Evolutionary conservation across 2,888 invertebrate genomes (phyloP), one percentile per base, ranked within the genome.

Genomic region (Blomia tropicalis): DNA sequence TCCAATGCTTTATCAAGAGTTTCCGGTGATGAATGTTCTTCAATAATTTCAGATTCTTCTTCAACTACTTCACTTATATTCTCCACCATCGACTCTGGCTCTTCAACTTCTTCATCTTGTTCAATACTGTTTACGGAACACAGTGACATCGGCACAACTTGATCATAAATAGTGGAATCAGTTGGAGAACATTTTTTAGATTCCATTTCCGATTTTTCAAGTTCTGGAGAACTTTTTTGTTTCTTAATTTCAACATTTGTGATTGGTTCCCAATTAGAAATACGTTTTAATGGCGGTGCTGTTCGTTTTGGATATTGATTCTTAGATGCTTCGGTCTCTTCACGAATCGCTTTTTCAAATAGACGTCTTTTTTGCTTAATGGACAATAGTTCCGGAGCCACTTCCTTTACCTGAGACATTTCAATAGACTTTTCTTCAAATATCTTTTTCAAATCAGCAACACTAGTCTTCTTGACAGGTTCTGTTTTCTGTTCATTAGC

Each of bases 321-420:
- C 2, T 27, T 31, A 56, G 44, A 44, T 11, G 62, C 62, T 31
- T 62, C 62, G n/a, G 36, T 56, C 56, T 62, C 62, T 19, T 53
- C 56, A n/a, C 14, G 17, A 56, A 62, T 62, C 2, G 54, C 62
- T 29, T 62, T 62, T 62, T 62, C 62, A 30, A 62, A 62, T 17
- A 56, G 23, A 1, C 29, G 5, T 4, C 36, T 41, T 41, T 62
- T 62, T n/a, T 27, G 58, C 29, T 25, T 43, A 11, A 62, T 23
- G 2, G 62, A 25, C 4, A 62, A 43, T 1, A 19, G 30, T 23
- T 62, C 58, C 14, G 62, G 62, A 17, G 1, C 43, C 4, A 58
- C 25, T 22, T 19, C 43, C 7, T 56, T 56, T 2, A 1, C 1
- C 14, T 62, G 29, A 7, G 32, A 19, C 36, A 56, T 43, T n/a